A percentile compares a stretch with the other conserved stretches of the same genome.
Conservation (phyloP, 2,797 vertebrate species). For the Phrynocephalus guinanensis region DNA sequence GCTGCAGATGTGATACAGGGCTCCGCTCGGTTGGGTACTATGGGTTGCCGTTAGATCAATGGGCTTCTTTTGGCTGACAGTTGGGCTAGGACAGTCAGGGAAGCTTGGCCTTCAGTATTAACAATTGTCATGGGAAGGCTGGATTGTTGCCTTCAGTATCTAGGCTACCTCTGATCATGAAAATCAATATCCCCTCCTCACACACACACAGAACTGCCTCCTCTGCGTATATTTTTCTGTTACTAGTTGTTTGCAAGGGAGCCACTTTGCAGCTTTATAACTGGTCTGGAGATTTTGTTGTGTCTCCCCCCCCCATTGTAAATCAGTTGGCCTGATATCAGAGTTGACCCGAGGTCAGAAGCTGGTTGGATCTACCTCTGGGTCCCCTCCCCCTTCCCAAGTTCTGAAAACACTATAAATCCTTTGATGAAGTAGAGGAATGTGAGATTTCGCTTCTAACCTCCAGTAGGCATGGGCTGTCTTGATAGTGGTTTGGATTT, state of each 20-base stretch:
- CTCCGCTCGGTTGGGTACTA: not conserved
- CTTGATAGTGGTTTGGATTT: not conserved
- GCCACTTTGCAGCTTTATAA: not conserved
- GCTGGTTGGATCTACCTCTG: conserved; percentile 42
- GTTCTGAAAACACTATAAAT: conserved; percentile 37
- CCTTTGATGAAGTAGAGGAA: conserved; percentile 41
- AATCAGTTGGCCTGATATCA: conserved; percentile 23
- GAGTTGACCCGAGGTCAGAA: conserved; percentile 50
- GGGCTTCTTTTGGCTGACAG: no score
- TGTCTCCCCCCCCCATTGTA: not conserved
- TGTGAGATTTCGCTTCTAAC: conserved; percentile 1
- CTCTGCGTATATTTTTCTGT: not conserved
- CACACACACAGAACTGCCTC: not conserved
- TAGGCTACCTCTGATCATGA: not conserved
- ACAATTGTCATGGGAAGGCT: not conserved
- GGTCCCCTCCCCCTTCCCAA: conserved; percentile 42
- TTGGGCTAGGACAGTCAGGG: not conserved
- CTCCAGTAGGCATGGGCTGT: conserved; percentile 6
- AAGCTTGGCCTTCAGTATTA: conserved; percentile 38
- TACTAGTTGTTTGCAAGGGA: not conserved
- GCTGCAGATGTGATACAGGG: not conserved
- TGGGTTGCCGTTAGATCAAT: not conserved
- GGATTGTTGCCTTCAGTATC: not conserved
- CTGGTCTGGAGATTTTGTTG: not conserved
- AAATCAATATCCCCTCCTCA: not conserved